phyloP scores from a whole-genome alignment of 2,797 vertebrate genomes.

The Psittacula echo region DNA sequence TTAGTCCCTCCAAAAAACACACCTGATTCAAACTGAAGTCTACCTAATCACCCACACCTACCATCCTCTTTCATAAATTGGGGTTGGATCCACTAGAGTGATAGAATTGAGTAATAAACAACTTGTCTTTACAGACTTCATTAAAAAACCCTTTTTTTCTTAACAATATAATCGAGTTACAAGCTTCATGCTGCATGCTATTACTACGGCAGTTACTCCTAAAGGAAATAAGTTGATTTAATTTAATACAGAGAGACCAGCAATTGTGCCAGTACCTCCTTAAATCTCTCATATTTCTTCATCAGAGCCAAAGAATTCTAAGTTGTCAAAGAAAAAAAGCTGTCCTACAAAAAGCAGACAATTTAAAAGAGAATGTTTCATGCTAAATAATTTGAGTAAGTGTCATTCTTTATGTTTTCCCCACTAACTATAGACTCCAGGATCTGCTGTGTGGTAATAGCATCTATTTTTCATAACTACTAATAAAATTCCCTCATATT shows the following conservation, averaged over 20 bases:
- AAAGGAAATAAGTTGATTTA: not conserved
- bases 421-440: not conserved
- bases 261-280: not conserved
- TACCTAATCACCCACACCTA: not conserved
- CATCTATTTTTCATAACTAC: not conserved
- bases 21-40: not conserved
- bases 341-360: not conserved
- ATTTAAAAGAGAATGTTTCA: not conserved
- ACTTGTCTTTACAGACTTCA: not conserved
- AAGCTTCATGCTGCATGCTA: not conserved
- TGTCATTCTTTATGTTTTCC: not conserved
- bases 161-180: not conserved
- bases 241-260: not conserved
- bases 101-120: not conserved
- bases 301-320: not conserved
- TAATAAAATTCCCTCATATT: not conserved
- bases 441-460: not conserved
- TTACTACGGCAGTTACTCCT: not conserved
- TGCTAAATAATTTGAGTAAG: not conserved
- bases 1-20: not conserved
- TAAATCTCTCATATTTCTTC: not conserved
- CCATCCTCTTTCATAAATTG: not conserved
- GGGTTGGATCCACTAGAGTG: not conserved
- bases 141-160: not conserved
- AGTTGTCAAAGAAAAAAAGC: not conserved